Evolutionary conservation across 92 coral and sea anemone species (phyloP).

Genomic region (Pocillopora meandrina): DNA sequence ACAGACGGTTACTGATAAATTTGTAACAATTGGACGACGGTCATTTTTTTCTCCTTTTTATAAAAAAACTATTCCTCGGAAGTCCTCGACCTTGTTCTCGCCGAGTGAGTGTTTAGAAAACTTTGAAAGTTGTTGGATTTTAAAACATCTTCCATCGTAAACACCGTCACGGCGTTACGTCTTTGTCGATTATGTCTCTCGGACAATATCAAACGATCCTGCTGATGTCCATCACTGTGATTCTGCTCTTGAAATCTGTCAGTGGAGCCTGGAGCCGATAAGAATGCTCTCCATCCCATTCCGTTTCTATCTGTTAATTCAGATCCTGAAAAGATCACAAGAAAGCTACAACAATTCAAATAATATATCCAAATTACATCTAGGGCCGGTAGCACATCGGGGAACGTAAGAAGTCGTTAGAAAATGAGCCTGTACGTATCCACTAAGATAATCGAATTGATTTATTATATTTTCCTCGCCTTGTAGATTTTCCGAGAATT

Average conservation of each 20-base stretch:
- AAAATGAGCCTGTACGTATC: too few species aligned
- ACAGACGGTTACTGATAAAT: neutral
- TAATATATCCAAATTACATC: too few species aligned
- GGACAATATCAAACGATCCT: neutral
- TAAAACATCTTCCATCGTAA: constrained; percentile 18
- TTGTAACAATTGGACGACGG: too few species aligned
- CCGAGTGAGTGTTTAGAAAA: constrained; percentile 16
- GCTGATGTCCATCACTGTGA: neutral
- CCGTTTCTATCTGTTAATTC: neutral
- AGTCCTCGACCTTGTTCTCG: constrained; percentile 23
- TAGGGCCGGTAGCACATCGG: too few species aligned
- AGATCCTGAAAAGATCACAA: neutral
- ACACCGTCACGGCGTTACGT: constrained; percentile 28
- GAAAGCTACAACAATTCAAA: too few species aligned
- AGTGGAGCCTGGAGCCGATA: neutral
- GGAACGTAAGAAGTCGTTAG: too few species aligned
- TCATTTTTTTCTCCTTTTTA: too few species aligned
- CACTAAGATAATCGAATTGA: too few species aligned
- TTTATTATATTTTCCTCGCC: too few species aligned
- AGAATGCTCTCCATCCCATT: constrained; percentile 30
- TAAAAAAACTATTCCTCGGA: neutral
- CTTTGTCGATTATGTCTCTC: constrained; percentile 8
- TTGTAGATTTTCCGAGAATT: too few species aligned
- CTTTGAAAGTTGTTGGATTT: constrained; percentile 25
- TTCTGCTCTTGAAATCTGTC: neutral